Base-by-base conservation (phyloP, 2,797 vertebrate species). In the Bovichtus variegatus region DNA sequence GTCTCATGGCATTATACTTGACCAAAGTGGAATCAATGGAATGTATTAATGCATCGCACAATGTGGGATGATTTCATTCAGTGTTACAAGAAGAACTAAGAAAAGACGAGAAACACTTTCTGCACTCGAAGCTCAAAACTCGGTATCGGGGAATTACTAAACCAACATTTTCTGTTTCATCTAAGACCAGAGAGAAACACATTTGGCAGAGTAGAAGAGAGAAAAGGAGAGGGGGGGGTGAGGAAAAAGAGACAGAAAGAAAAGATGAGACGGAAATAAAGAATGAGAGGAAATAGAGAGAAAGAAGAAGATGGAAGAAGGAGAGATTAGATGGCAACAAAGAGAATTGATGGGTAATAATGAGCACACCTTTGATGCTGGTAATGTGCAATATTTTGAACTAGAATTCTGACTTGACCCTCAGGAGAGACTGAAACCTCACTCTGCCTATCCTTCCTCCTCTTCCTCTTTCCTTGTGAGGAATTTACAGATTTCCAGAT, bases 131-230 rank as follows among this genome's bases (percentile, higher is more conserved):
- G 75, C 78, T 83, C 80, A 66, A 83, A 86, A 66, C 76, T 83
- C 90, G 67, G 79, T 31, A 89, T 80, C 64, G 49, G 34, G 87
- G 74, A 92, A 90, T 92, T 83, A 92, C 91, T 89, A 87, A 93
- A 91, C 71, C 82, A 76, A 89, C 83, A 81, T 67, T 88, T 88
- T 84, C 72, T 74, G 87, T 91, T 93, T 93, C 88, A 92, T 93
- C 89, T 86, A 4, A 86, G 89, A 92, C 82, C 88, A 92, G 78
- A 91, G 86, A 83, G 87, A 86, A 84, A 81, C 71, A 68, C 79
- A 86, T 90, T 90, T 91, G 91, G 87, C 88, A 84, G 62, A 51
- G 31, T 29, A 65, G 80, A 80, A 87, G 66, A 81, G 29, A 74
- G 55, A 31, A 50, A 46, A 68, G 3, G 15, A 51, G 59, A 49